phyloP scores from a whole-genome alignment of 2,888 invertebrate genomes.

The Operophtera brumata region DNA sequence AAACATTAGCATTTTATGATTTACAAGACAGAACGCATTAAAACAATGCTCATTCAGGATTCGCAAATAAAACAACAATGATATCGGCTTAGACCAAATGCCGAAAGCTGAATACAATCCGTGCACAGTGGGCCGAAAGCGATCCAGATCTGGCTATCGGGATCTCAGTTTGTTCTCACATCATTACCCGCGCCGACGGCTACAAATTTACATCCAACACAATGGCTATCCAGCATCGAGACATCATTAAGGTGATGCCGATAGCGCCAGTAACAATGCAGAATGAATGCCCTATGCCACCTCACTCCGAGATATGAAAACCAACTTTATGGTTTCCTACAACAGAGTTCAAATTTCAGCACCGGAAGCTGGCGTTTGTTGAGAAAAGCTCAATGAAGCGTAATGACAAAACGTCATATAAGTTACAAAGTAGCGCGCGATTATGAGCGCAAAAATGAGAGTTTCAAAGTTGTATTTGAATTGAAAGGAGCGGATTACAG shows the following conservation, averaged over 20 bases:
- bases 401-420: constrained; percentile 75
- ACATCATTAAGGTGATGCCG: constrained; percentile 82
- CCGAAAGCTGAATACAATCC: constrained; percentile 68
- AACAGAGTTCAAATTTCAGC: constrained; percentile 39
- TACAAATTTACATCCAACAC: constrained; percentile 81
- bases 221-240: constrained; percentile 81
- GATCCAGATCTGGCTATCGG: constrained; percentile 77
- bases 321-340: constrained; percentile 42
- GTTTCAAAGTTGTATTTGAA: constrained; percentile 56
- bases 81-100: constrained; percentile 51
- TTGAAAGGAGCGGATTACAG: constrained; percentile 42
- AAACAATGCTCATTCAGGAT: constrained; percentile 56
- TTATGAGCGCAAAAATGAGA: constrained; percentile 56
- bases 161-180: constrained; percentile 81
- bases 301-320: constrained; percentile 37
- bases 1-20: constrained; percentile 45
- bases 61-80: constrained; percentile 55
- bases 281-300: constrained; percentile 52
- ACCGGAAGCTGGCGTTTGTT: constrained; percentile 50
- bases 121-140: constrained; percentile 68
- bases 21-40: constrained; percentile 54
- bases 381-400: constrained; percentile 36
- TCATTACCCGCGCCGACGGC: constrained; percentile 81
- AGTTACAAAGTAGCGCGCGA: constrained; percentile 53
- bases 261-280: constrained; percentile 70